Evolutionary conservation across 2,888 invertebrate species (phyloP).

Genomic region (Oscheius sp.): DNA sequence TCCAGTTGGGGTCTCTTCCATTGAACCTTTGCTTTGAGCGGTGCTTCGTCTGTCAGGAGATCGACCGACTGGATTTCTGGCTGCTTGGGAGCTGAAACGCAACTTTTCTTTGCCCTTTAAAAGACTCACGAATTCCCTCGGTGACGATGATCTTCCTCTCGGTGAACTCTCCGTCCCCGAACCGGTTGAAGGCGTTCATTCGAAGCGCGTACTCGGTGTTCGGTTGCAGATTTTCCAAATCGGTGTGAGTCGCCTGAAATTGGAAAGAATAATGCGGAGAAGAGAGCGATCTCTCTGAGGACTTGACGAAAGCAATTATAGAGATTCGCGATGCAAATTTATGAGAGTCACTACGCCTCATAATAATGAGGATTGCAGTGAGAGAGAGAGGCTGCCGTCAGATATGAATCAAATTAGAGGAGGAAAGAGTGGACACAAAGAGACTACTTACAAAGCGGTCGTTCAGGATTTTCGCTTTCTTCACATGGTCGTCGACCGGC

Average conservation of each 20-base stretch:
- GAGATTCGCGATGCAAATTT: conserved; percentile 18
- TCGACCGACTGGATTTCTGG: conserved; percentile 77
- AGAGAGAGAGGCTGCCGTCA: conserved; percentile 4
- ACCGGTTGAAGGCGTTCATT: conserved; percentile 93
- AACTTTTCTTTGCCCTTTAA: conserved; percentile 17
- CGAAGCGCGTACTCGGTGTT: conserved; percentile 90
- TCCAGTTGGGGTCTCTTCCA: conserved; percentile 86
- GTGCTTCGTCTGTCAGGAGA: conserved; percentile 85
- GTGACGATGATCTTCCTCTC: conserved; percentile 86
- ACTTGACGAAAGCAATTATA: conserved; percentile 26
- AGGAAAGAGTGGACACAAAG: not conserved
- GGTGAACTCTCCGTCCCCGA: conserved; percentile 95
- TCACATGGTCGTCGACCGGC: conserved; percentile 42
- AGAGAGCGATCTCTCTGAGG: not conserved
- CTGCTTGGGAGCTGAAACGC: conserved; percentile 75
- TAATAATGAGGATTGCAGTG: conserved; percentile 10
- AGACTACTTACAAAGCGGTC: conserved; percentile 53
- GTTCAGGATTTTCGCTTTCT: conserved; percentile 55
- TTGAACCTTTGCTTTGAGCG: conserved; percentile 88
- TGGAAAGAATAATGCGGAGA: not conserved
- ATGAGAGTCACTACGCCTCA: not conserved
- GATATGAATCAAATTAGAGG: conserved; percentile 32
- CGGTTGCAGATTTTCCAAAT: conserved; percentile 85
- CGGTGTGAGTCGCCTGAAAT: conserved; percentile 63
- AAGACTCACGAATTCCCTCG: conserved; percentile 79